Base-by-base conservation (phyloP, 1,140 invertebrate species). In the Battus philenor region DNA sequence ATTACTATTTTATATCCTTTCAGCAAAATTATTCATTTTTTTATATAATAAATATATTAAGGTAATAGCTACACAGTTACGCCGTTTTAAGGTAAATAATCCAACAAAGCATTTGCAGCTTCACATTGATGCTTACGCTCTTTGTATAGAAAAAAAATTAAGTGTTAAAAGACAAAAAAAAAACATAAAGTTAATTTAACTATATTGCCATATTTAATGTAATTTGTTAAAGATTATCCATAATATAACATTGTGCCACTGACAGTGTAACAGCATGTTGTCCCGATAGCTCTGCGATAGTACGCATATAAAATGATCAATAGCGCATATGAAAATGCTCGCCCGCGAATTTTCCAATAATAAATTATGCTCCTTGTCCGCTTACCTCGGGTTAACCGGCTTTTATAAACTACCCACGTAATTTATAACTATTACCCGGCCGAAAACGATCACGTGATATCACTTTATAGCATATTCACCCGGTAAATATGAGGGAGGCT, bases 311-410 rank as follows among this genome's bases (percentile, higher is more conserved):
- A 53, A 60, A 68, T 69, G 60, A 71, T 72, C 68, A 64, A 70
- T 70, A 61, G 59, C 49, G 58, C 57, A 67, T 75, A 84, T 84
- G 71, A 71, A 76, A 74, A 80, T 71, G 64, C 62, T 66, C 68
- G 63, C 57, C 54, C 75, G 72, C 74, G 70, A 81, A 79, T 77
- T 81, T 78, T 65, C 70, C 62, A 73, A 84, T 82, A 78, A 80
- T 84, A 84, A 84, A 84, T 84, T 80, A 84, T 68, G 60, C 65
- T 69, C 71, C 71, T 78, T 81, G 80, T 84, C 79, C 77, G 77
- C 74, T 80, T 82, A 84, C 76, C 77, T 78, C 80, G 74, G 80
- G 80, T 84, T 84, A 84, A 84, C 80, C 76, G 77, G 80, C 76
- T 80, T 84, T 84, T 84, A 84, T 81, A 84, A 84, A 84, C 75